Evolutionary conservation across 1,140 invertebrate species (phyloP).

Genomic region (Leptinotarsa undecemlineata): DNA sequence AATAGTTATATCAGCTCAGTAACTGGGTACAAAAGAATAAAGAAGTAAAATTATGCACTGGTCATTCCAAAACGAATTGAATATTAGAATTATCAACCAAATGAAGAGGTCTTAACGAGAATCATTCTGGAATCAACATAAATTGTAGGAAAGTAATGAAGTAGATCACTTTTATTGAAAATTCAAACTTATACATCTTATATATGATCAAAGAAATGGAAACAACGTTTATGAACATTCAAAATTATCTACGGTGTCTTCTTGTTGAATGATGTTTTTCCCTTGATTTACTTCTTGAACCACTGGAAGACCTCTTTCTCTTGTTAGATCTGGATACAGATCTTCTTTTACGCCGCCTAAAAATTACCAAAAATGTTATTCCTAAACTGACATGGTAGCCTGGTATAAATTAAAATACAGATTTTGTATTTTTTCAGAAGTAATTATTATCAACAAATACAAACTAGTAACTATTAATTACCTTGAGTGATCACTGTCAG

Average conservation of each 20-base stretch:
- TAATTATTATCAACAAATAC: not conserved
- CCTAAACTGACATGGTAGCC: not conserved
- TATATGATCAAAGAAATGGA: not conserved
- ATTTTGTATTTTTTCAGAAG: not conserved
- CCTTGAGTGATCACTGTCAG: constrained; percentile 19
- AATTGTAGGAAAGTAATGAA: no score
- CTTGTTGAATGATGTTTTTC: constrained; percentile 27
- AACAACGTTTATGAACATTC: not conserved
- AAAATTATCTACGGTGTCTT: constrained; percentile 28
- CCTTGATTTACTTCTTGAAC: constrained; percentile 38
- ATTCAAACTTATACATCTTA: not conserved
- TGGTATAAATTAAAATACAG: not conserved
- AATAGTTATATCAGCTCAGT: no score
- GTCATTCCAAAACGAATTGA: no score
- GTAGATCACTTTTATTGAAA: constrained; percentile 1
- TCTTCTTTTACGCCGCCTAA: constrained; percentile 25
- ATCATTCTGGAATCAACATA: no score
- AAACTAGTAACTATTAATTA: constrained; percentile 14
- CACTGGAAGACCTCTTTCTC: constrained; percentile 27
- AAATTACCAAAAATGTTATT: not conserved
- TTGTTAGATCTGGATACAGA: constrained; percentile 31
- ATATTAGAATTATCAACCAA: no score
- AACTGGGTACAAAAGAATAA: no score
- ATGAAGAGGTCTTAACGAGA: no score
- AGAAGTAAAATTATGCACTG: no score